Conservation (phyloP, 1,140 invertebrate genomes). For the Mesaphorura yosii region DNA sequence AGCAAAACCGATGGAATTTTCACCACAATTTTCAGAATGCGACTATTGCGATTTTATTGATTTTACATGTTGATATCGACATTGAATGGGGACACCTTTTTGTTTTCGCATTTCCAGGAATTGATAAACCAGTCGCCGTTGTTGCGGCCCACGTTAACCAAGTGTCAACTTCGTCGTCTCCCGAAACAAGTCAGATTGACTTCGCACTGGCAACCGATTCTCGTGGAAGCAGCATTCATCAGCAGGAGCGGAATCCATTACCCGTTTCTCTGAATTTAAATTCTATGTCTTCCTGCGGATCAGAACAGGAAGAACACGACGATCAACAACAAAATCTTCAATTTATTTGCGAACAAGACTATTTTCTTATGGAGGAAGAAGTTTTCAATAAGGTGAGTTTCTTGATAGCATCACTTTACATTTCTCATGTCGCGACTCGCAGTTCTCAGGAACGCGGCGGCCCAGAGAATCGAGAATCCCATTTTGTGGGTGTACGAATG, state of each 20-base stretch:
- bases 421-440: too few relatives aligned
- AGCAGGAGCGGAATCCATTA: not conserved
- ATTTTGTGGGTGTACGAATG: too few relatives aligned
- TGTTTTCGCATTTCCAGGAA: not conserved
- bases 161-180: not conserved
- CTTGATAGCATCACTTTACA: too few relatives aligned
- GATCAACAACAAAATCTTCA: slow-evolving; percentile 25
- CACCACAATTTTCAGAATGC: not conserved
- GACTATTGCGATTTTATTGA: not conserved
- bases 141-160: not conserved
- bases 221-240: not conserved
- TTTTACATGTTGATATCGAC: not conserved
- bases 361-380: slow-evolving; percentile 29
- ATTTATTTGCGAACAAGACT: slow-evolving; percentile 28
- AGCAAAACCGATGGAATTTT: not conserved
- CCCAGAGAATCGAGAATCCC: too few relatives aligned
- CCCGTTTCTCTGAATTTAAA: not conserved
- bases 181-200: not conserved
- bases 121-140: not conserved
- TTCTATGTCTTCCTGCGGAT: not conserved
- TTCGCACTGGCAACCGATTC: not conserved
- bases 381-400: slow-evolving; percentile 29
- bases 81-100: not conserved
- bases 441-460: too few relatives aligned
- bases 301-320: not conserved